A percentile compares a stretch with the other conserved stretches of the same genome.
Conservation (phyloP, 2,888 invertebrate species). For the Oscheius sp. region DNA sequence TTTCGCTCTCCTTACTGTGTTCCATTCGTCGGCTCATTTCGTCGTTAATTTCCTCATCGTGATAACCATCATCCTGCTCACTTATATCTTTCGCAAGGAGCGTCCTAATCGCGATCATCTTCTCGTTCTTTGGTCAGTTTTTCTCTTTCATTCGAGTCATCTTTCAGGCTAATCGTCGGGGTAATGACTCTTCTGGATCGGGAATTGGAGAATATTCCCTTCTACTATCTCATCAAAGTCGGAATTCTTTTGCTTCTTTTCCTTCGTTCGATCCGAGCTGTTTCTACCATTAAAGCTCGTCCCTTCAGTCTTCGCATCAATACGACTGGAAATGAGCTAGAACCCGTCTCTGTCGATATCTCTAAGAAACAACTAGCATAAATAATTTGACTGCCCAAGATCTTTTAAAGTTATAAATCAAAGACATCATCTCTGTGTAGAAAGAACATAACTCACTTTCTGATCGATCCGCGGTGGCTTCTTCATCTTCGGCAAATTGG, state of each 20-base stretch:
- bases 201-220: constrained; percentile 31
- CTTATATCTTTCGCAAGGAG: constrained; percentile 8
- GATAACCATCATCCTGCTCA: background rate
- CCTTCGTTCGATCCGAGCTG: constrained; percentile 26
- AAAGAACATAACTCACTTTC: constrained; percentile 2
- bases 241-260: constrained; percentile 31
- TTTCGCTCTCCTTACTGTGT: background rate
- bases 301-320: background rate
- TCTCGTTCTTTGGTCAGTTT: background rate
- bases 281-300: constrained; percentile 2
- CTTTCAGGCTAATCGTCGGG: constrained; percentile 20
- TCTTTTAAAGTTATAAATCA: too few relatives aligned
- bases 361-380: too few relatives aligned
- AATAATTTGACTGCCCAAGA: too few relatives aligned
- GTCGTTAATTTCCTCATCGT: background rate
- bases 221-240: constrained; percentile 43
- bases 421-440: too few relatives aligned
- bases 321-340: background rate
- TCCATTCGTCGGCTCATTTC: background rate
- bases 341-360: too few relatives aligned
- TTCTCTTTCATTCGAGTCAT: background rate
- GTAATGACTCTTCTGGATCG: constrained; percentile 36
- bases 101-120: constrained; percentile 9
- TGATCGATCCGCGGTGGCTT: background rate
- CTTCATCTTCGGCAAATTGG: constrained; percentile 88